Evolutionary conservation across 1,140 invertebrate genomes (phyloP).

Genomic region (Heterodera carotae): DNA sequence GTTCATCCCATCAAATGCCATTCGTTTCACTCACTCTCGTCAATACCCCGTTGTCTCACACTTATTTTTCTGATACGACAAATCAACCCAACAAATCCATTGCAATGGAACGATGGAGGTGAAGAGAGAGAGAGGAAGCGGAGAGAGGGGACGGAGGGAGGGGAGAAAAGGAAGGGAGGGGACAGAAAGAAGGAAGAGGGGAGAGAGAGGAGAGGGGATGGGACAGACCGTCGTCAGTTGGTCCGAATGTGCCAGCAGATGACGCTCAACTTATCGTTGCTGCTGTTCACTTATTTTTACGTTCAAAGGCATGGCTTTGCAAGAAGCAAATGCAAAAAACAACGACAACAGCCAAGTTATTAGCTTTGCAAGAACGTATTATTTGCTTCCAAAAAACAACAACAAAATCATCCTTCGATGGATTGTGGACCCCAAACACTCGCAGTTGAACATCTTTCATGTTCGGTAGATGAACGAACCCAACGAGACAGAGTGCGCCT

Average conservation of each 20-base stretch:
- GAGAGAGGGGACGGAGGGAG: too few relatives aligned
- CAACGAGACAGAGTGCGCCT: constrained; percentile 7
- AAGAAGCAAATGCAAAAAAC: too few relatives aligned
- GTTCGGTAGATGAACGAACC: not conserved
- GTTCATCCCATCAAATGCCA: not conserved
- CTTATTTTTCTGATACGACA: not conserved
- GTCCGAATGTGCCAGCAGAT: not conserved
- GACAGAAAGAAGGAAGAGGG: not conserved
- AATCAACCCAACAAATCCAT: too few relatives aligned
- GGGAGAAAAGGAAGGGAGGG: too few relatives aligned
- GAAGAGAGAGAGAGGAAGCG: too few relatives aligned
- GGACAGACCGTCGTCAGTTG: not conserved
- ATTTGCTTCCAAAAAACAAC: not conserved
- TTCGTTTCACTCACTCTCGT: not conserved
- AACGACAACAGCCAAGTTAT: too few relatives aligned
- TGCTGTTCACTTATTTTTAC: not conserved
- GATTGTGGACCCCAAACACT: not conserved
- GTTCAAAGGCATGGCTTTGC: not conserved
- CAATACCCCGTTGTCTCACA: too few relatives aligned
- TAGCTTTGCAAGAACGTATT: not conserved
- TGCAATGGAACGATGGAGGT: too few relatives aligned
- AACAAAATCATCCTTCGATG: not conserved
- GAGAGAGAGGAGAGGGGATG: not conserved
- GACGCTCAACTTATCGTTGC: not conserved
- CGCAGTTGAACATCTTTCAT: not conserved